Evolutionary conservation across 2,888 invertebrate species (phyloP).

Genomic region (Toxonevra muliebris): DNA sequence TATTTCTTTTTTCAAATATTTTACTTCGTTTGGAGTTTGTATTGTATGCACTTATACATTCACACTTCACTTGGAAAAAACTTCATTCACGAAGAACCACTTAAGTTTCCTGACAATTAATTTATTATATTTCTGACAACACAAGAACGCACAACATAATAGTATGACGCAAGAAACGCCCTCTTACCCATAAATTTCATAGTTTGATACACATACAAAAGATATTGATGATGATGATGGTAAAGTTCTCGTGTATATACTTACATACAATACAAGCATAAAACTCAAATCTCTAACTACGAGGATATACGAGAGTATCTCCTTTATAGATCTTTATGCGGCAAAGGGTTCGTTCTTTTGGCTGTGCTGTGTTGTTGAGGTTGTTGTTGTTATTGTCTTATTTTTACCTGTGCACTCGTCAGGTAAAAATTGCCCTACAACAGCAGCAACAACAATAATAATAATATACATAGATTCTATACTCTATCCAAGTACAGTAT

Average conservation of each 20-base stretch:
- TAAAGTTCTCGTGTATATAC: background rate
- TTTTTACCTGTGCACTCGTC: background rate
- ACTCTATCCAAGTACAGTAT: too few species aligned
- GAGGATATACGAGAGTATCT: too few species aligned
- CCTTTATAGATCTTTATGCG: too few species aligned
- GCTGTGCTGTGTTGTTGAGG: background rate
- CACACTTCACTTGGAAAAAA: too few species aligned
- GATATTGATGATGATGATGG: background rate
- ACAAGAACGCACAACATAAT: background rate
- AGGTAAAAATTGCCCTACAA: background rate
- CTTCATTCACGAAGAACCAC: constrained; percentile 3
- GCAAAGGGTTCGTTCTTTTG: background rate
- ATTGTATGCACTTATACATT: too few species aligned
- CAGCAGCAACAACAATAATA: background rate
- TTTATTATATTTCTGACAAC: constrained; percentile 22
- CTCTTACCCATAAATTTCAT: background rate
- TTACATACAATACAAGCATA: background rate
- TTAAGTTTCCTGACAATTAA: constrained; percentile 27
- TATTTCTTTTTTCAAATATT: too few species aligned
- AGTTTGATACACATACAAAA: background rate
- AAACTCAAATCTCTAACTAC: too few species aligned
- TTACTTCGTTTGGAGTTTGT: too few species aligned
- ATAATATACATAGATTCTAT: too few species aligned
- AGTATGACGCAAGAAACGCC: background rate
- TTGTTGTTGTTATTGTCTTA: background rate